phyloP scores from a whole-genome alignment of 2,888 invertebrate species.

The Thymelicus sylvestris region DNA sequence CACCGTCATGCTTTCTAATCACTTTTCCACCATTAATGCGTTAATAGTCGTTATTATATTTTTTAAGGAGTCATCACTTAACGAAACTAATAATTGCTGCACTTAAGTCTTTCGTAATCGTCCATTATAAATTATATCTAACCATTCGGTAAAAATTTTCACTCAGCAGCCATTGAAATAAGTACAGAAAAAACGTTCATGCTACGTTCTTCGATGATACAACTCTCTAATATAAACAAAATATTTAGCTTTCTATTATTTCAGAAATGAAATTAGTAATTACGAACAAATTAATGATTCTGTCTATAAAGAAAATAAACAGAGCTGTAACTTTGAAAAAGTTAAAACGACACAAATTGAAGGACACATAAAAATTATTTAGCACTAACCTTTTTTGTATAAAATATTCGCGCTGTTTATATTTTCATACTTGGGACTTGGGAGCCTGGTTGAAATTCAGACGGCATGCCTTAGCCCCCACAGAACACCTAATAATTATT shows the following conservation, averaged over 20 bases:
- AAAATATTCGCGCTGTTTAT: too few species aligned
- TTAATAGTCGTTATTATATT: neutral
- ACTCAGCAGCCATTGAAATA: neutral
- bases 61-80: slow-evolving; percentile 2
- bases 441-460: too few species aligned
- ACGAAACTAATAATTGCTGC: neutral
- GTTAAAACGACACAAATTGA: too few species aligned
- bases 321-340: too few species aligned
- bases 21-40: neutral
- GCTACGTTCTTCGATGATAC: neutral
- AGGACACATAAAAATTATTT: too few species aligned
- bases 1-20: neutral
- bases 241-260: neutral
- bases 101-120: slow-evolving; percentile 1
- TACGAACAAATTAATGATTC: neutral
- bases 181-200: neutral
- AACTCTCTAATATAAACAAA: neutral
- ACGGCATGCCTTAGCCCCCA: too few species aligned
- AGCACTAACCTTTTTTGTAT: too few species aligned
- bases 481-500: too few species aligned
- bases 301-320: too few species aligned
- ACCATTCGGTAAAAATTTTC: neutral
- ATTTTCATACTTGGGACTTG: too few species aligned
- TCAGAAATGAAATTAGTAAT: neutral
- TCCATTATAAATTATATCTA: neutral